These are phyloP conservation scores for Caretta caretta DNA, from an alignment of 2,113 vertebrate species.

Conservation along the genomic window DNA sequence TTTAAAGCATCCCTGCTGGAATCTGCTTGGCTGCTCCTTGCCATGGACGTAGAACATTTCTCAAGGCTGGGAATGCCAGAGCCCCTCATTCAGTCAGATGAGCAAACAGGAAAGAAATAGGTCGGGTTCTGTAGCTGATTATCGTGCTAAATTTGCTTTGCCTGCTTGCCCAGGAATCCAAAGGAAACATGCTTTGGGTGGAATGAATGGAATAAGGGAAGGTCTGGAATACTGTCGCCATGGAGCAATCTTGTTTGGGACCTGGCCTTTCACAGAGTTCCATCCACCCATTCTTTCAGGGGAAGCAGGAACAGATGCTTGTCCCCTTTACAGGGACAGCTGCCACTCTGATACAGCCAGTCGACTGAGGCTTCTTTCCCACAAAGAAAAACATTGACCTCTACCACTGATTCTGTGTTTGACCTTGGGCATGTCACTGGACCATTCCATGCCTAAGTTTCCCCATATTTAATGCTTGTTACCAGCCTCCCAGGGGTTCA, in stretches of 20 bases:
- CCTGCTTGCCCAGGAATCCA: slow-evolving; percentile 53
- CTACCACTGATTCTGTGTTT: not conserved
- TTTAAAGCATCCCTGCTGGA: slow-evolving; percentile 74
- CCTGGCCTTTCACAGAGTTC: not conserved
- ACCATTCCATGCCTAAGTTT: not conserved
- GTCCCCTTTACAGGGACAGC: not conserved
- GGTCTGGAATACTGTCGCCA: not conserved
- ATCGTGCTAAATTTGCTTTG: slow-evolving; percentile 70
- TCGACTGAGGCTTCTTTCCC: not conserved
- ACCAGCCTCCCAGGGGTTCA: not conserved
- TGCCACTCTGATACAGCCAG: not conserved
- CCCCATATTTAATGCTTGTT: not conserved
- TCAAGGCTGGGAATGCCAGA: slow-evolving; percentile 26
- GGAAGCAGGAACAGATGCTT: not conserved
- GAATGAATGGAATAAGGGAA: not conserved
- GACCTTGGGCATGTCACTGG: not conserved
- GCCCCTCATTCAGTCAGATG: slow-evolving; percentile 64
- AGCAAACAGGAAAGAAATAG: slow-evolving; percentile 74
- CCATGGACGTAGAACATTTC: slow-evolving; percentile 68
- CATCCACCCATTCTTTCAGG: not conserved
- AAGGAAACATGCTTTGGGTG: slow-evolving; percentile 10
- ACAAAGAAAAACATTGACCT: not conserved
- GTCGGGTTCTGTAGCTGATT: slow-evolving; percentile 73
- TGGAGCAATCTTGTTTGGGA: not conserved
- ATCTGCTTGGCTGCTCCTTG: slow-evolving; percentile 72